Percentiles rank a stretch among this genome's conserved stretches.
phyloP scores from a whole-genome alignment of 2,113 vertebrate species.

The Mixornis gularis region DNA sequence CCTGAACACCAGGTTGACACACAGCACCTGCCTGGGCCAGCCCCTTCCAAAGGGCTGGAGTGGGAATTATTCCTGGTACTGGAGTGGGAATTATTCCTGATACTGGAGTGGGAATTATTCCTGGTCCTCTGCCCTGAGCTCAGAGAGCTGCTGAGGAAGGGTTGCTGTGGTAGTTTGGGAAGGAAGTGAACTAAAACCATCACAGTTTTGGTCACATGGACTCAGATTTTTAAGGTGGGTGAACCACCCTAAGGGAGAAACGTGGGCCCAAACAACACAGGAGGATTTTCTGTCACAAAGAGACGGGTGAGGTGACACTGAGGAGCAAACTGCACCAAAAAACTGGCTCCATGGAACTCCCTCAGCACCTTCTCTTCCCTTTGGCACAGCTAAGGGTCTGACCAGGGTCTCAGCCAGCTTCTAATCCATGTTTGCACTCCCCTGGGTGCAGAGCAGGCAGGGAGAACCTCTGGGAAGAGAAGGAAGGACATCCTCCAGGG shows the following conservation, averaged over 20 bases:
- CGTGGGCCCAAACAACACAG: accelerated
- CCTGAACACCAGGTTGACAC: accelerated
- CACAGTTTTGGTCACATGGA: not conserved
- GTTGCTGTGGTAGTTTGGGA: not conserved
- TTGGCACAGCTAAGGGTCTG: not conserved
- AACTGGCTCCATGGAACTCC: not conserved
- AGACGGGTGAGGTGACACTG: not conserved
- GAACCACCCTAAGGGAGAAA: not conserved
- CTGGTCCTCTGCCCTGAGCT: not conserved
- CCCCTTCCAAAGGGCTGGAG: not conserved
- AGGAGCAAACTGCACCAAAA: not conserved
- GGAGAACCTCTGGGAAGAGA: not conserved
- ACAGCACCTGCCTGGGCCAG: not conserved
- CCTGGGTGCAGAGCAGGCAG: not conserved
- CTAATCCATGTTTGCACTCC: not conserved
- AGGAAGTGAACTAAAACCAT: too few species aligned
- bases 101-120: not conserved
- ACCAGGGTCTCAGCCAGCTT: not conserved
- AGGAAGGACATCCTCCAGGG: not conserved
- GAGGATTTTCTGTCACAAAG: not conserved
- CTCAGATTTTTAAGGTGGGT: accelerated
- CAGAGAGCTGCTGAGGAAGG: not conserved
- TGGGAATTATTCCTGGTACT: not conserved
- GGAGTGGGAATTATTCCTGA: too few species aligned
- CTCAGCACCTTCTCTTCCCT: not conserved